Evolutionary conservation across 2,113 vertebrate genomes (phyloP).

Genomic region (Acrocephalus kingi): DNA sequence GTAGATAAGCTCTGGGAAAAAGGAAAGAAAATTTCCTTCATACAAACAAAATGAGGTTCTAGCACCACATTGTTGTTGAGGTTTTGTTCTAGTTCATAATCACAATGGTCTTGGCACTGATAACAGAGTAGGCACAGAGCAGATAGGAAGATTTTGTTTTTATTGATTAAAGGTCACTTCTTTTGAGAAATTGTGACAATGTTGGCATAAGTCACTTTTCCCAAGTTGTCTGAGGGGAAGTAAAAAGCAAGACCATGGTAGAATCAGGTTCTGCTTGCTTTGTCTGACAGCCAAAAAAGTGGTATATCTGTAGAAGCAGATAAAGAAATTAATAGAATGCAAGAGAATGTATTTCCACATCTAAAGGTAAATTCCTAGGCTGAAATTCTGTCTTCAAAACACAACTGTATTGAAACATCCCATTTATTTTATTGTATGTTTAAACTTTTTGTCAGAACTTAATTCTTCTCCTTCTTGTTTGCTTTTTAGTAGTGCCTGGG

Average conservation of each 20-base stretch:
- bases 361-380: not conserved
- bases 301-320: not conserved
- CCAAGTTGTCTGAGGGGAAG: not conserved
- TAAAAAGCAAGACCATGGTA: not conserved
- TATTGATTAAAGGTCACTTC: not conserved
- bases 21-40: not conserved
- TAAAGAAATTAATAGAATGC: not conserved
- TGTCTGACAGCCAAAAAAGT: not conserved
- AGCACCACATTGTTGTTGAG: not conserved
- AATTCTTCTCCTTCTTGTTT: not conserved
- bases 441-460: not conserved
- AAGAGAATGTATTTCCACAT: not conserved
- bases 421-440: not conserved
- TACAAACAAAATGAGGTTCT: not conserved
- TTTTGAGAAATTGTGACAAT: not conserved
- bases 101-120: not conserved
- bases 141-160: not conserved
- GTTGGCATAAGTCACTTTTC: not conserved
- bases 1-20: constrained; percentile 1
- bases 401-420: not conserved
- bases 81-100: not conserved
- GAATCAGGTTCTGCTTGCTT: not conserved
- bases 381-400: not conserved
- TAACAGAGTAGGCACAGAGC: not conserved
- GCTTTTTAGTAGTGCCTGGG: not conserved